Percentiles rank a stretch among this genome's conserved stretches.
phyloP scores from a whole-genome alignment of 2,888 invertebrate genomes.

The Allacma fusca region DNA sequence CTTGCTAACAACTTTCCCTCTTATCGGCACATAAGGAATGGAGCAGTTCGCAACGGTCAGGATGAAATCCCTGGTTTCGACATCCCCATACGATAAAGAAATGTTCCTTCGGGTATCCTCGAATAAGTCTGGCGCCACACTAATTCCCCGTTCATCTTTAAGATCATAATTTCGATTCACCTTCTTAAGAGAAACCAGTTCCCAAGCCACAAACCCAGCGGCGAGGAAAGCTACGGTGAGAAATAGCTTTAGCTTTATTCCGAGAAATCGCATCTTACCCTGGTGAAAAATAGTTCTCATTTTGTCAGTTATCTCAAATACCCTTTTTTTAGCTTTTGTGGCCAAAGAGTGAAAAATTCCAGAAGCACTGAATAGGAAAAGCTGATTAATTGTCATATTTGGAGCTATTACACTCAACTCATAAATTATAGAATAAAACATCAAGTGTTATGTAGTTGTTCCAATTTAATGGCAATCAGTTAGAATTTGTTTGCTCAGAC shows the following conservation, averaged over 20 bases:
- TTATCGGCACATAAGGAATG: slow-evolving; percentile 30
- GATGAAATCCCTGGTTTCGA: slow-evolving; percentile 2
- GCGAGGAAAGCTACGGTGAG: background rate
- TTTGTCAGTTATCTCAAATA: too few species aligned
- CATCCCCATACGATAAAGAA: background rate
- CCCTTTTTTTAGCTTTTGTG: too few species aligned
- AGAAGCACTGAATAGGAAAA: too few species aligned
- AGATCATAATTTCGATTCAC: background rate
- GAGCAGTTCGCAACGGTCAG: background rate
- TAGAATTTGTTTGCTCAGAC: too few species aligned
- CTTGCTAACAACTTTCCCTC: slow-evolving; percentile 22
- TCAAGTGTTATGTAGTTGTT: too few species aligned
- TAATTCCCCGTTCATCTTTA: background rate
- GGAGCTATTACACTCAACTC: too few species aligned
- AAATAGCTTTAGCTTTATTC: background rate
- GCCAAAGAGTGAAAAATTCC: too few species aligned
- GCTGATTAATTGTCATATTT: too few species aligned
- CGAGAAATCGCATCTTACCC: background rate
- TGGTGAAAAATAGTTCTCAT: too few species aligned
- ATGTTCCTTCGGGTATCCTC: too few species aligned
- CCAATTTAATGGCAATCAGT: too few species aligned
- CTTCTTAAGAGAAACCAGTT: background rate
- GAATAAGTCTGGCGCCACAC: background rate
- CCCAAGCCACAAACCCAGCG: slow-evolving; percentile 17
- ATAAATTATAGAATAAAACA: too few species aligned